These are phyloP conservation scores for Antrozous pallidus DNA, from an alignment of 2,797 vertebrate genomes.

Conservation along the genomic window DNA sequence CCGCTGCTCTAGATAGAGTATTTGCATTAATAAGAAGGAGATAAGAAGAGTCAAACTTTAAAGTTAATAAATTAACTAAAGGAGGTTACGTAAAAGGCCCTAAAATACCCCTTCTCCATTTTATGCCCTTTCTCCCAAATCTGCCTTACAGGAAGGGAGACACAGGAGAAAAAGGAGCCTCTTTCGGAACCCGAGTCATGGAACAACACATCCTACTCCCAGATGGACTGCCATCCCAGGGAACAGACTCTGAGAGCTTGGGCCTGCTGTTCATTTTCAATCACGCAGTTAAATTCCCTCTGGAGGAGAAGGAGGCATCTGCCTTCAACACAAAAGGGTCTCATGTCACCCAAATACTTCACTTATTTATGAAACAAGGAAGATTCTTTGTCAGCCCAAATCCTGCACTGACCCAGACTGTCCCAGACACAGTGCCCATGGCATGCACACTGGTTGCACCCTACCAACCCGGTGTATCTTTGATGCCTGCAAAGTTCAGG, in stretches of 20 bases:
- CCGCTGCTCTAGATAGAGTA: neutral
- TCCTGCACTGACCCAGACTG: constrained; percentile 41
- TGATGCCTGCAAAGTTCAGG: neutral
- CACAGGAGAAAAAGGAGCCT: neutral
- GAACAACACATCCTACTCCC: neutral
- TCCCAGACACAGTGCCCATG: neutral
- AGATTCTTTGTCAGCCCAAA: constrained; percentile 77
- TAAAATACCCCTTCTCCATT: neutral
- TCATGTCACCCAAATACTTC: constrained; percentile 80
- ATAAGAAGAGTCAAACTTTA: neutral
- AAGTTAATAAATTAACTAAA: constrained; percentile 6
- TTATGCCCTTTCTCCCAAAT: neutral
- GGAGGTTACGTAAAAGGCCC: neutral
- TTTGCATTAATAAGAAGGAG: neutral
- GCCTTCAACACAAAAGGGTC: constrained; percentile 76
- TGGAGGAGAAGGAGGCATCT: constrained; percentile 68
- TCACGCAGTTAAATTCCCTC: constrained; percentile 76
- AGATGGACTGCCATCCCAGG: neutral
- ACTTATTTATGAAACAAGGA: constrained; percentile 80
- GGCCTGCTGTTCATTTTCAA: constrained; percentile 79
- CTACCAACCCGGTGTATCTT: constrained; percentile 6
- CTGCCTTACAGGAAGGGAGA: neutral
- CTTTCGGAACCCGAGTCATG: neutral
- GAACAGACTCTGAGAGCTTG: constrained; percentile 12
- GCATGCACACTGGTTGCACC: neutral